A percentile compares a stretch with the other conserved stretches of the same genome.
These are phyloP conservation scores for Platyrinchus mystaceus DNA, from an alignment of 2,797 vertebrate genomes.

Conservation along the genomic window DNA sequence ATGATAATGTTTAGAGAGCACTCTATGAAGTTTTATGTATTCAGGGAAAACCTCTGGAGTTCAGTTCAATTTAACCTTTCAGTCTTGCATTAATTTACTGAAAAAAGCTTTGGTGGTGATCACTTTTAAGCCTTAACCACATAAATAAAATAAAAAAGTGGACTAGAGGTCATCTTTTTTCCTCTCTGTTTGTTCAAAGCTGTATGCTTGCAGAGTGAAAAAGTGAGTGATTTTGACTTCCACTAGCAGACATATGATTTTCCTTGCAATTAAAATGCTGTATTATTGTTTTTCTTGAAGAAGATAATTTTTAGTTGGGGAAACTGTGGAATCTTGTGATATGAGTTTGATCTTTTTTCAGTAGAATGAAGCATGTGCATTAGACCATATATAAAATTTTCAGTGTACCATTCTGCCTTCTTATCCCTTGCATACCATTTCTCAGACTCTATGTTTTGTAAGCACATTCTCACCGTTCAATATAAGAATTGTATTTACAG, in stretches of 20 bases:
- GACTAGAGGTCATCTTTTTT: neutral
- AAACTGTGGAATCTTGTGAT: neutral
- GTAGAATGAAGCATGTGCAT: neutral
- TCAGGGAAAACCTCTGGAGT: neutral
- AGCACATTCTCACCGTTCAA: neutral
- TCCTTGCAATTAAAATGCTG: slow-evolving; percentile 55
- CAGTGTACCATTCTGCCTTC: neutral
- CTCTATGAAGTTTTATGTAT: neutral
- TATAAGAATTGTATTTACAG: neutral
- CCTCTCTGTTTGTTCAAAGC: neutral
- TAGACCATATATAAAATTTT: neutral
- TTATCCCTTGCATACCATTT: neutral
- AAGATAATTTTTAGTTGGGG: slow-evolving; percentile 46
- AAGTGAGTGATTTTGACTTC: neutral
- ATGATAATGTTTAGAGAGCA: slow-evolving; percentile 43
- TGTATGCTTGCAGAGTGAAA: neutral
- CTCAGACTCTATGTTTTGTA: neutral
- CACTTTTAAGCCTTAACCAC: neutral
- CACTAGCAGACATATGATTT: neutral
- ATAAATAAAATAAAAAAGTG: neutral
- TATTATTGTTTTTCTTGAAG: neutral
- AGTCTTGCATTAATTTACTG: slow-evolving; percentile 1
- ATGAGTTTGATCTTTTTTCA: neutral
- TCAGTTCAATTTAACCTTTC: neutral
- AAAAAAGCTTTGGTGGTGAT: neutral